Base-by-base conservation (phyloP, 2,888 invertebrate genomes). In the Steinernema scapterisci region DNA sequence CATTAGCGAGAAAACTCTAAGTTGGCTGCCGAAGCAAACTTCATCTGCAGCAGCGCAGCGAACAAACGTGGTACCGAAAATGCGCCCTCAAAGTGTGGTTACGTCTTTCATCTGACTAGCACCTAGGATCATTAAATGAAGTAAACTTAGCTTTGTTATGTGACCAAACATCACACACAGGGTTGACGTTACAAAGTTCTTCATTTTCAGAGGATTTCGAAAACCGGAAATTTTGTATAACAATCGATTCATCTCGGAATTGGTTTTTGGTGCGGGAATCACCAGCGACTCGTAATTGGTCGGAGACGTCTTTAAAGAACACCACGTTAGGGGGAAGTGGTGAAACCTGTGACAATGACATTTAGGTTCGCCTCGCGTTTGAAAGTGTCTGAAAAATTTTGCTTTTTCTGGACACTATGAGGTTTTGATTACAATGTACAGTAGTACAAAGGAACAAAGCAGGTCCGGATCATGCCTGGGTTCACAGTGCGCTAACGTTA, bases 201-300 rank as follows among this genome's bases (percentile, higher is more conserved):
- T 21, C 23, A 21, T 52, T 21, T 19, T 19, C 23, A 23, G 21
- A 21, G 7, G 19, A 19, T 3, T 52, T 3, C 11, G 63, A 25
- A 38, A 63, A 63, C 63, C 63, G 63, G 63, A 63, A 63, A 63
- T 25, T 63, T 63, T 63, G 63, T 31, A 63, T 31, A 9, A 63
- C 63, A 63, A 25, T 63, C 38, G 63, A 9, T 54, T 52, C 21
- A 19, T 19, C 11, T 21, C 11, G 21, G 52, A n/a, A 21, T 11
- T 13, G 63, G n/a, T 31, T 63, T 31, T 21, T 31, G 31, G 63
- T 63, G 63, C 31, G 13, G 38, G 31, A 31, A 31, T 38, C 19
- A n/a, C 19, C 23, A 13, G 2, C 31, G 63, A 63, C 3, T 54
- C 13, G 54, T 54, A 54, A 25, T 25, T 54, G 54, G 23, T 48